Base-by-base conservation (phyloP, 1,140 invertebrate genomes). In the Trichonephila clavipes region DNA sequence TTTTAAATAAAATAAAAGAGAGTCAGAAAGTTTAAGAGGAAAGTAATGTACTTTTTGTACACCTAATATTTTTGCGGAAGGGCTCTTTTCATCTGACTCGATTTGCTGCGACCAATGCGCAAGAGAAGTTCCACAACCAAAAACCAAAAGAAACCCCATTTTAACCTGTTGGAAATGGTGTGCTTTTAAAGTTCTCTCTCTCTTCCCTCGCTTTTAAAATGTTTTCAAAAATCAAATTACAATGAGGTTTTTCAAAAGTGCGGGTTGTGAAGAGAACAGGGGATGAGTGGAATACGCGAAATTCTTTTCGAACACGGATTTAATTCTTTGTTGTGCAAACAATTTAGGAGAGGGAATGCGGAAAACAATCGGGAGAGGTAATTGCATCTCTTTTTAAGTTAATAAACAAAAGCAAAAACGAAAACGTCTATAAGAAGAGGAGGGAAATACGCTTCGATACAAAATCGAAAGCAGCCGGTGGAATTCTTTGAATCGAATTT, bases 151-250 rank as follows among this genome's bases (percentile, higher is more conserved):
- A 72, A 40, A 40, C 2, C 34, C 34, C 34, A 2, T 40, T 40
- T 40, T 24, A 21, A 59, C 58, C 82, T 59, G 40, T 83, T 87
- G 58, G 58, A 51, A 28, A 40, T 40, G 34, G 19, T 21, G 28
- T 34, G 66, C 88, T 89, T 89, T 89, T 89, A 89, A 89, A 16
- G 34, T 89, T 40, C 34, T 40, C 34, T 40, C 34, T 24, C 64
- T 66, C 64, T 10, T 66, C 62, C 21, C 64, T 19, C 88, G 59
- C 85, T 64, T 89, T 89, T 69, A 89, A 89, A 89, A 85, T 85
- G 3, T 18, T 34, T 81, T 44, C 28, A 90, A 90, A 90, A 82
- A 90, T 90, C 82, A 90, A 90, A 90, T 90, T 90, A 90, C 88
- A 90, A 90, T 81, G 72, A 82, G 72, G 87, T 44, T 88, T 69